Conservation (phyloP, 2,797 vertebrate species). For the Macrochelys suwanniensis region DNA sequence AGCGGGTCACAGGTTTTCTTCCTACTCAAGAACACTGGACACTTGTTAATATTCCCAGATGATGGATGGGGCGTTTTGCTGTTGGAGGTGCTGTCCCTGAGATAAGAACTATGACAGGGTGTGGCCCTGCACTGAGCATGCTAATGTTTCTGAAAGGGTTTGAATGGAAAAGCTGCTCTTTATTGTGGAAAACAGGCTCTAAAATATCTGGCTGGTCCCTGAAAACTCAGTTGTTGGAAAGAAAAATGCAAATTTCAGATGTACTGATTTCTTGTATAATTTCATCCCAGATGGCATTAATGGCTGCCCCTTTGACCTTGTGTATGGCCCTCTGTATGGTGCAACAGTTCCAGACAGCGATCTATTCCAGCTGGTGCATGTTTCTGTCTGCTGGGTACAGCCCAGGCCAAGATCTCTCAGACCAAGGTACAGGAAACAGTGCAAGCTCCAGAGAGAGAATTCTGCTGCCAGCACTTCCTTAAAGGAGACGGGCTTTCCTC, state of each 20-base stretch:
- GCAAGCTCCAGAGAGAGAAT: not conserved
- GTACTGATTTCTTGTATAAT: not conserved
- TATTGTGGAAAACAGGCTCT: not conserved
- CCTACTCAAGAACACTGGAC: not conserved
- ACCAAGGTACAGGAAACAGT: not conserved
- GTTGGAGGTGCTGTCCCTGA: slow-evolving; percentile 61
- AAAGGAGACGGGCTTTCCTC: not conserved
- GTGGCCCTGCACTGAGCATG: slow-evolving; percentile 26
- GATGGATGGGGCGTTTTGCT: slow-evolving; percentile 47
- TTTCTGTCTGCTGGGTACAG: not conserved
- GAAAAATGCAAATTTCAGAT: not conserved
- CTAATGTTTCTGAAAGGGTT: slow-evolving; percentile 28
- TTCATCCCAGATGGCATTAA: not conserved
- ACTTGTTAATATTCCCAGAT: slow-evolving; percentile 28
- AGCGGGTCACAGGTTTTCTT: not conserved
- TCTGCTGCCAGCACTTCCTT: fast-evolving
- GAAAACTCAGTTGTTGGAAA: slow-evolving; percentile 17
- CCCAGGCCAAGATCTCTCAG: not conserved
- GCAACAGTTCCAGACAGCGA: not conserved
- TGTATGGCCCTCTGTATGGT: not conserved
- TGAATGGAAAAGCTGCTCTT: slow-evolving; percentile 6
- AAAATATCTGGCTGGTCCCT: not conserved
- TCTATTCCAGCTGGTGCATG: no score
- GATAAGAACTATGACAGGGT: slow-evolving; percentile 34
- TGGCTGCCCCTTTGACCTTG: not conserved